A percentile compares a stretch with the other conserved stretches of the same genome.
Conservation (phyloP, 2,888 invertebrate genomes). For the Callyntrura guangdongensis region DNA sequence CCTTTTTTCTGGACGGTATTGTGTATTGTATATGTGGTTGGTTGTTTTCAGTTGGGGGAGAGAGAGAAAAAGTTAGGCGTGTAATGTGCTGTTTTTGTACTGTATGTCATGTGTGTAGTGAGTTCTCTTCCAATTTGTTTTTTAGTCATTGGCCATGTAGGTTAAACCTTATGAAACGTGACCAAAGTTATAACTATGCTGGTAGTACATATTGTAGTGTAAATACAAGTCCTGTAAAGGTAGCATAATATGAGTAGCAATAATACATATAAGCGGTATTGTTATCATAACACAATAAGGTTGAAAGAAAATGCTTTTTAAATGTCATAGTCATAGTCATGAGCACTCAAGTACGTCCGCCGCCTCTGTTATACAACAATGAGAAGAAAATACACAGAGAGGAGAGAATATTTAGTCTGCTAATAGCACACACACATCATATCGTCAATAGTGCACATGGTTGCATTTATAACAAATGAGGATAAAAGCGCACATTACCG, state of each 20-base stretch:
- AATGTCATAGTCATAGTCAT: constrained; percentile 39
- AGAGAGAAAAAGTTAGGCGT: constrained; percentile 9
- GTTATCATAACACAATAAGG: not conserved
- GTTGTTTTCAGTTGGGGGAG: not conserved
- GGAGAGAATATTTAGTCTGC: not conserved
- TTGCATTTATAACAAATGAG: not conserved
- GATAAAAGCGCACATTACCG: not conserved
- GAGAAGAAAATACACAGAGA: not conserved
- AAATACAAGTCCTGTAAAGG: not conserved
- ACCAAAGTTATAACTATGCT: not conserved
- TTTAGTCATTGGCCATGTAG: constrained; percentile 48
- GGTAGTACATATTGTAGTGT: not conserved
- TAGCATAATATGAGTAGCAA: not conserved
- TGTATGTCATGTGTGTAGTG: not conserved
- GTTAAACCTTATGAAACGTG: constrained; percentile 55
- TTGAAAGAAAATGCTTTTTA: constrained; percentile 36
- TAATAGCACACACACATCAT: no score
- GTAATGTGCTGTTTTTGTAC: constrained; percentile 1
- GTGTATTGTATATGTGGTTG: not conserved
- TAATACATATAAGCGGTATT: not conserved
- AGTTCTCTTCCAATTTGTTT: constrained; percentile 10
- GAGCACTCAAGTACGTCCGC: constrained; percentile 51
- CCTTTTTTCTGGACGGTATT: constrained; percentile 11
- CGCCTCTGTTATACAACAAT: constrained; percentile 4
- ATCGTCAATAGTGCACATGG: no score